Conservation (phyloP, 2,888 invertebrate species). For the Tetragonisca angustula region DNA sequence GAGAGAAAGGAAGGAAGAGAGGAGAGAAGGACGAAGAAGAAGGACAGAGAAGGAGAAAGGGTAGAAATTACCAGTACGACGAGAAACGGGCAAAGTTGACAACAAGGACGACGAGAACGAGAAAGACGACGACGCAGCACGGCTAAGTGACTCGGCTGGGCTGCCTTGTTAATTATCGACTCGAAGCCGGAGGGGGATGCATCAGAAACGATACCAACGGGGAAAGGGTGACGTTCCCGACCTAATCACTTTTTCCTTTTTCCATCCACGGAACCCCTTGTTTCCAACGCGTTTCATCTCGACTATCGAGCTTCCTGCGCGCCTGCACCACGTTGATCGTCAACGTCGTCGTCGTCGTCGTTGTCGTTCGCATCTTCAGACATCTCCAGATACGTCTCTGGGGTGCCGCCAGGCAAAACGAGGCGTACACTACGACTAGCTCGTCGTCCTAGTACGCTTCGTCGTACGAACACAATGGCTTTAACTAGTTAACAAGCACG, state of each 20-base stretch:
- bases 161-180: constrained; percentile 82
- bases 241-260: constrained; percentile 81
- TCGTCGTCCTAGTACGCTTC: constrained; percentile 31
- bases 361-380: constrained; percentile 64
- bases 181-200: constrained; percentile 69
- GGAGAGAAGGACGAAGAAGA: neutral
- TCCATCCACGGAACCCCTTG: constrained; percentile 73
- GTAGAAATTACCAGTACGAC: constrained; percentile 49
- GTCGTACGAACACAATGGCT: constrained; percentile 66
- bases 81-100: constrained; percentile 35
- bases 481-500: constrained; percentile 70
- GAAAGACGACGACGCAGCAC: constrained; percentile 49
- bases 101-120: constrained; percentile 50
- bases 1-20: neutral
- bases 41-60: constrained; percentile 27
- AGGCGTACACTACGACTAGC: constrained; percentile 6
- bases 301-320: constrained; percentile 45
- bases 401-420: constrained; percentile 52
- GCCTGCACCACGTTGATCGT: constrained; percentile 20
- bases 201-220: constrained; percentile 45
- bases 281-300: constrained; percentile 80
- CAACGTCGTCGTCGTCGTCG: neutral
- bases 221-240: constrained; percentile 67
- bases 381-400: constrained; percentile 64
- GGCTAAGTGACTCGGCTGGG: constrained; percentile 75